These are phyloP conservation scores for Neolamprologus longior DNA, from an alignment of 2,113 vertebrate genomes.

Conservation along the genomic window DNA sequence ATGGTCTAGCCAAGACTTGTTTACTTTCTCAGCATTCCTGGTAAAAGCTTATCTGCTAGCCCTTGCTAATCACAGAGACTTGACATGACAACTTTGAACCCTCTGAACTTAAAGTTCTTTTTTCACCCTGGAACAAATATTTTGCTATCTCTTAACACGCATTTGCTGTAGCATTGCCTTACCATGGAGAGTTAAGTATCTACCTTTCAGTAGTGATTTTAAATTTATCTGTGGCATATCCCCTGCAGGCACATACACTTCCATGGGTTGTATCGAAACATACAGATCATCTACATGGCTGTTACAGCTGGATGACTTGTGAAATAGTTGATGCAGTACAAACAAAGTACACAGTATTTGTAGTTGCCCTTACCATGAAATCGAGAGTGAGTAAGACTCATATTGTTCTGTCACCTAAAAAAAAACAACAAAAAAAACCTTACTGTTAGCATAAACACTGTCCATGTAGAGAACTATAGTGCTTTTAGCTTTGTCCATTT, in stretches of 20 bases:
- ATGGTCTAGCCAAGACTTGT: too few relatives aligned
- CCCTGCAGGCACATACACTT: background rate
- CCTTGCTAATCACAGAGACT: background rate
- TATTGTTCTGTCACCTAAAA: background rate
- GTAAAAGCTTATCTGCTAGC: too few relatives aligned
- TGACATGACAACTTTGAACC: background rate
- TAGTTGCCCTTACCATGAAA: background rate
- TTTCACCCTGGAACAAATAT: background rate
- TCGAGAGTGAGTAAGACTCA: background rate
- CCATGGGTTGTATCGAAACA: background rate
- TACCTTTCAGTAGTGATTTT: background rate
- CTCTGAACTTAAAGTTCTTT: background rate
- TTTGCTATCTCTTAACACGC: background rate
- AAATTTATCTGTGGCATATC: background rate
- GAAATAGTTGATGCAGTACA: background rate
- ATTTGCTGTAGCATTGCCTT: background rate
- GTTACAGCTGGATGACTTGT: background rate
- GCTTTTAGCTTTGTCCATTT: background rate
- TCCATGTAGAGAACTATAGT: background rate
- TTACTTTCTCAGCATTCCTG: too few relatives aligned
- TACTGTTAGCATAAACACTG: background rate
- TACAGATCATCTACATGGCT: background rate
- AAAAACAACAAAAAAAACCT: accelerated
- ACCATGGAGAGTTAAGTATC: background rate
- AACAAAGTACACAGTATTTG: background rate